These are phyloP conservation scores for Trematomus loennbergii DNA, from an alignment of 2,113 vertebrate species.

Conservation along the genomic window DNA sequence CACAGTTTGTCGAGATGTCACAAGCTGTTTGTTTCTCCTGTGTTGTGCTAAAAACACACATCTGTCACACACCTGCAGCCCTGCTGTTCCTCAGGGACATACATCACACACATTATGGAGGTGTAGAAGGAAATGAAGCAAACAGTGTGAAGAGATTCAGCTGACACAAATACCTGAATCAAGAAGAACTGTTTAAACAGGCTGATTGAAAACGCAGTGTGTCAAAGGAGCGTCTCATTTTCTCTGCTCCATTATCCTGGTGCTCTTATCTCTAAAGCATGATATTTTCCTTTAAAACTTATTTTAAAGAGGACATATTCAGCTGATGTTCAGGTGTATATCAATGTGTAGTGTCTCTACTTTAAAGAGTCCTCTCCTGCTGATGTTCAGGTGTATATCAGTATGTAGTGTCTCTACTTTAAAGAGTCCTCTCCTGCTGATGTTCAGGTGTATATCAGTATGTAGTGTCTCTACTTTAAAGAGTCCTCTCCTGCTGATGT, in stretches of 20 bases:
- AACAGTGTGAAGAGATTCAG: background rate
- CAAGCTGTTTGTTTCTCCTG: background rate
- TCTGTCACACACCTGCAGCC: slow-evolving; percentile 34
- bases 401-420: too few species aligned
- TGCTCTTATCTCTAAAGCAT: background rate
- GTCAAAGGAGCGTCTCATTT: background rate
- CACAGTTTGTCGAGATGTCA: background rate
- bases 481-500: too few species aligned
- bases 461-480: too few species aligned
- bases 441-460: too few species aligned
- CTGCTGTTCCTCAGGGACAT: background rate
- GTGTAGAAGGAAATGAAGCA: slow-evolving; percentile 1
- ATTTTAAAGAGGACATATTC: too few species aligned
- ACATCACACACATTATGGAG: background rate
- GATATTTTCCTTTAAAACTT: too few species aligned
- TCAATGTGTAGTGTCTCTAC: too few species aligned
- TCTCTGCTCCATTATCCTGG: background rate
- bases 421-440: too few species aligned
- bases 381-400: too few species aligned
- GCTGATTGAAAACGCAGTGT: background rate
- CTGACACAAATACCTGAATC: background rate
- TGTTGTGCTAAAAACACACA: background rate
- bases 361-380: too few species aligned
- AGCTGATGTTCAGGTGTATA: too few species aligned
- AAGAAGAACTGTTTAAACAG: background rate